Evolutionary conservation across 2,888 invertebrate species (phyloP).

Genomic region (Melanophora roralis): DNA sequence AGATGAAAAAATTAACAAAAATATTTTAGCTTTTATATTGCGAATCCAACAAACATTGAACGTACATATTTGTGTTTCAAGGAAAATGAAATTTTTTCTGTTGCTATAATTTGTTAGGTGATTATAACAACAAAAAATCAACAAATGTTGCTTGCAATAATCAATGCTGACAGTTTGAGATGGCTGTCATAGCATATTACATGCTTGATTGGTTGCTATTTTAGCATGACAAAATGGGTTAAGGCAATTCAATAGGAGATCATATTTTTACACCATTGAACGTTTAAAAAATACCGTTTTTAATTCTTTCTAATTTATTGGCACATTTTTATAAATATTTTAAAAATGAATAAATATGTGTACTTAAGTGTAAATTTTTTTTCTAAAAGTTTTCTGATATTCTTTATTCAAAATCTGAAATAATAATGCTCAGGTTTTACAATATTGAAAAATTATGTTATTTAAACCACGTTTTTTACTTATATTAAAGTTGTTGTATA

Average conservation of each 20-base stretch:
- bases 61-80: not conserved
- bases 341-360: too few species aligned
- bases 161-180: slow-evolving; percentile 53
- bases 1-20: not conserved
- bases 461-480: too few species aligned
- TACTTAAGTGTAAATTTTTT: too few species aligned
- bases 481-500: too few species aligned
- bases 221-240: slow-evolving; percentile 44
- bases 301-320: too few species aligned
- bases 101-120: slow-evolving; percentile 30
- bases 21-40: not conserved
- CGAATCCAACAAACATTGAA: not conserved
- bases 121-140: slow-evolving; percentile 32
- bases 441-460: too few species aligned
- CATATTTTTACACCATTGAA: too few species aligned
- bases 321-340: too few species aligned
- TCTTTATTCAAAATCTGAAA: too few species aligned
- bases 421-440: too few species aligned
- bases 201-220: slow-evolving; percentile 53
- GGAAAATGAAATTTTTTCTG: slow-evolving; percentile 11
- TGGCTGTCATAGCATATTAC: slow-evolving; percentile 47
- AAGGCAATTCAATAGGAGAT: slow-evolving; percentile 39
- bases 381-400: too few species aligned
- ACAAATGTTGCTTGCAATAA: slow-evolving; percentile 46
- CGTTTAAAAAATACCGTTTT: too few species aligned